Evolutionary conservation across 2,797 vertebrate species (phyloP).

Genomic region (Mormyrus proboscirostris): DNA sequence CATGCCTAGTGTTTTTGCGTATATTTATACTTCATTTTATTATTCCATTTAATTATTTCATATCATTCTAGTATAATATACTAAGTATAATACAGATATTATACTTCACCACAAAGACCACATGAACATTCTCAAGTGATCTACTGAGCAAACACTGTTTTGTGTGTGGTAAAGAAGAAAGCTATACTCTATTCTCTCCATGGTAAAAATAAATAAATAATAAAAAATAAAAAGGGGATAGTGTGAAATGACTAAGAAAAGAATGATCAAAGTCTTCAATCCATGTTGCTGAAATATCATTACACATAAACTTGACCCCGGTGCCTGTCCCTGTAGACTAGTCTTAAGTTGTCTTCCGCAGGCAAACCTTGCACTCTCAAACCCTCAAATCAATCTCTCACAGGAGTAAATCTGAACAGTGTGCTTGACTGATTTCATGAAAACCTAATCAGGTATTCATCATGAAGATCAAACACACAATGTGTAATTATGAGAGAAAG

Average conservation of each 20-base stretch:
- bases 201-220: slow-evolving; percentile 48
- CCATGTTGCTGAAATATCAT: slow-evolving; percentile 89
- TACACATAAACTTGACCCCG: slow-evolving; percentile 95
- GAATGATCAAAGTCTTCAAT: slow-evolving; percentile 92
- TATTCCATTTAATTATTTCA: not conserved
- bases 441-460: slow-evolving; percentile 99
- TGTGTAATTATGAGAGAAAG: slow-evolving; percentile 89
- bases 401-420: slow-evolving; percentile 71
- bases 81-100: not conserved
- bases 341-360: slow-evolving; percentile 62
- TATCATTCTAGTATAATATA: not conserved
- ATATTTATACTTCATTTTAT: not conserved
- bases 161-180: not conserved
- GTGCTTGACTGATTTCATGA: slow-evolving; percentile 96
- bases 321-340: slow-evolving; percentile 77
- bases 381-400: slow-evolving; percentile 89
- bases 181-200: slow-evolving; percentile 51
- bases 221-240: not conserved
- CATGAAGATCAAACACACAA: slow-evolving; percentile 96
- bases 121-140: not conserved
- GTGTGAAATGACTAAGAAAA: slow-evolving; percentile 66
- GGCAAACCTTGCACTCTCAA: slow-evolving; percentile 68
- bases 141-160: not conserved
- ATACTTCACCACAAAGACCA: not conserved
- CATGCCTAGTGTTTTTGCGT: not conserved